A percentile compares a stretch with the other conserved stretches of the same genome.
These are phyloP conservation scores for Prionchulus punctatus DNA, from an alignment of 2,888 invertebrate species.

Conservation along the genomic window DNA sequence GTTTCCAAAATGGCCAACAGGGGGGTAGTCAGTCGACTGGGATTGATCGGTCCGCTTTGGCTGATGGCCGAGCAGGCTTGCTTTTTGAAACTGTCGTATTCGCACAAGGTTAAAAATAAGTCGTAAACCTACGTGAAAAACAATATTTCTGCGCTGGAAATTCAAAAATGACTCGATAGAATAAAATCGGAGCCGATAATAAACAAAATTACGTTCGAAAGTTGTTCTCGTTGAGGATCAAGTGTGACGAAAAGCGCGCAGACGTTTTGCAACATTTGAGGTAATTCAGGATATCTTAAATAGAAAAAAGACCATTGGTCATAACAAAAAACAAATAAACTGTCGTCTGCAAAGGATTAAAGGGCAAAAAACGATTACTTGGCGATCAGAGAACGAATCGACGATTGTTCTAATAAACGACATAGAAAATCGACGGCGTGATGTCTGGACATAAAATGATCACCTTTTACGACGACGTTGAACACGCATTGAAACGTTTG, in stretches of 20 bases:
- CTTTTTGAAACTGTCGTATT: constrained; percentile 24
- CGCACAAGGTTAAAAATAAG: constrained; percentile 32
- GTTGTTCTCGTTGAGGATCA: constrained; percentile 11
- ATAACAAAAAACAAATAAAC: too few species aligned
- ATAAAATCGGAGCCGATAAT: neutral
- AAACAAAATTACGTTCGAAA: constrained; percentile 19
- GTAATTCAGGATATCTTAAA: neutral
- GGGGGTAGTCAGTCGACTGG: constrained; percentile 21
- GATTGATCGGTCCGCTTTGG: constrained; percentile 11
- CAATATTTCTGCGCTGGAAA: too few species aligned
- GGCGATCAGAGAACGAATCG: neutral
- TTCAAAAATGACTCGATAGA: too few species aligned
- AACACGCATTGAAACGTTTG: constrained; percentile 37
- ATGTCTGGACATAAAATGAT: constrained; percentile 30
- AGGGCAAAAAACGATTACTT: neutral
- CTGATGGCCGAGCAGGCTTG: constrained; percentile 13
- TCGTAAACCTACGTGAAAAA: constrained; percentile 32
- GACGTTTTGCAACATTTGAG: neutral
- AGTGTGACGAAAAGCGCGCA: neutral
- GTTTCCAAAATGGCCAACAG: constrained; percentile 26
- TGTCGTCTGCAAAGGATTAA: neutral
- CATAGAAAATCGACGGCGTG: constrained; percentile 35
- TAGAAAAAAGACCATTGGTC: neutral
- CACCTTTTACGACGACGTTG: constrained; percentile 33
- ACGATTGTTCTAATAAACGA: constrained; percentile 23